These are phyloP conservation scores for Hyles vespertilio DNA, from an alignment of 1,140 invertebrate genomes.

Conservation along the genomic window DNA sequence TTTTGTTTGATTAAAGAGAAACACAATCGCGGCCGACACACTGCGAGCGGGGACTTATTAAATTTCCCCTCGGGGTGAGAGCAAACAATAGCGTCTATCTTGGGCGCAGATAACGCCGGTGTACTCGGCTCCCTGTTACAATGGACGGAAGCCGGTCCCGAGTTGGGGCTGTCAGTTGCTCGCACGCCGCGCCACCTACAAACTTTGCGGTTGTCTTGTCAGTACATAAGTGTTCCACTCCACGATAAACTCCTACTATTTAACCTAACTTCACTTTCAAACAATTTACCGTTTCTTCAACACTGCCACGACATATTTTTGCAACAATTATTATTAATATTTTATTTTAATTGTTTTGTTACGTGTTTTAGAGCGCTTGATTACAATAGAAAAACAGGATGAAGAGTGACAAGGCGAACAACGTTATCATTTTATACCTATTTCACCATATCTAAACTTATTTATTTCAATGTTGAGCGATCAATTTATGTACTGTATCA, in stretches of 20 bases:
- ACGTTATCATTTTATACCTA: too few species aligned
- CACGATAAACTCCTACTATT: slow-evolving; percentile 19
- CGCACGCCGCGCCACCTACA: slow-evolving; percentile 40
- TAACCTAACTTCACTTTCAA: slow-evolving; percentile 2
- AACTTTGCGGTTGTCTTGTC: slow-evolving; percentile 43
- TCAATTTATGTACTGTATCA: too few species aligned
- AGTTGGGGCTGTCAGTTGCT: slow-evolving; percentile 29
- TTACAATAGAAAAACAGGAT: too few species aligned
- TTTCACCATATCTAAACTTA: too few species aligned
- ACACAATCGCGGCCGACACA: slow-evolving; percentile 45
- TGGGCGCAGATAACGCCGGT: slow-evolving; percentile 52
- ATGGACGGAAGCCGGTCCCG: slow-evolving; percentile 28
- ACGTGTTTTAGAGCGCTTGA: too few species aligned
- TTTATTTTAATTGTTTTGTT: neutral
- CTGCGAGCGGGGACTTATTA: slow-evolving; percentile 47
- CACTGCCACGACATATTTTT: too few species aligned
- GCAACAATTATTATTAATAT: neutral
- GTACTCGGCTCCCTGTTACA: slow-evolving; percentile 36
- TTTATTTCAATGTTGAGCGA: too few species aligned
- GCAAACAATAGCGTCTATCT: slow-evolving; percentile 58
- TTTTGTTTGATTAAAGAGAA: slow-evolving; percentile 49
- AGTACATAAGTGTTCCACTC: slow-evolving; percentile 22
- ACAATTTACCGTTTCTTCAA: too few species aligned
- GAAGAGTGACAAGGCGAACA: too few species aligned
- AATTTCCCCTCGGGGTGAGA: slow-evolving; percentile 45